A percentile compares a stretch with the other conserved stretches of the same genome.
Evolutionary conservation across 2,888 invertebrate genomes (phyloP).

Genomic region (Corbicula japonica): DNA sequence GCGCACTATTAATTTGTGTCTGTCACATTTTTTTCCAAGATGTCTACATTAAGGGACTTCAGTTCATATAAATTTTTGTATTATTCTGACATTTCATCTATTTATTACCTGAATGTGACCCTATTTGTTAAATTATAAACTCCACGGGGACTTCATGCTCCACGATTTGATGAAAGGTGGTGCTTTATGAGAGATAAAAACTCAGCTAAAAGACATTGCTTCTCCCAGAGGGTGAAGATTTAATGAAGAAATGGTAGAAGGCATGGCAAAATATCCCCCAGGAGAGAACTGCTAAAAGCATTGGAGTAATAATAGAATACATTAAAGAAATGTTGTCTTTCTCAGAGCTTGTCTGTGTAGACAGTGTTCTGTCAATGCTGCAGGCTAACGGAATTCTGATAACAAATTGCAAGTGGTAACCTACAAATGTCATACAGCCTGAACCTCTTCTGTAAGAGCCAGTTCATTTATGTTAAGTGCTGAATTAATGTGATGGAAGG

Average conservation of each 20-base stretch:
- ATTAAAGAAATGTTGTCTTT: constrained; percentile 30
- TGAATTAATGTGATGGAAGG: no score
- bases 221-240: constrained; percentile 17
- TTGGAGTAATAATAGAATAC: constrained; percentile 46
- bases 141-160: constrained; percentile 9
- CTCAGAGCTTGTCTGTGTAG: constrained; percentile 5
- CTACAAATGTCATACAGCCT: no score
- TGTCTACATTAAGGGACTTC: no score
- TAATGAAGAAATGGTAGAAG: constrained; percentile 45
- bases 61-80: no score
- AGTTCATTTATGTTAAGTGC: no score
- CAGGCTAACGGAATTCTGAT: no score
- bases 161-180: constrained; percentile 22
- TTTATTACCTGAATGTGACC: no score
- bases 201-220: constrained; percentile 35
- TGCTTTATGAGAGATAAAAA: constrained; percentile 41
- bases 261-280: constrained; percentile 21
- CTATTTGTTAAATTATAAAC: constrained; percentile 44
- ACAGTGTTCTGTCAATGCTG: constrained; percentile 17
- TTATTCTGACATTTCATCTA: no score
- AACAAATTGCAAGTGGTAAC: no score
- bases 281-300: constrained; percentile 48
- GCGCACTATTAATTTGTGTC: no score
- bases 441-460: no score
- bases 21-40: no score